Base-by-base conservation (phyloP, 2,797 vertebrate species). In the Sardinella longiceps region DNA sequence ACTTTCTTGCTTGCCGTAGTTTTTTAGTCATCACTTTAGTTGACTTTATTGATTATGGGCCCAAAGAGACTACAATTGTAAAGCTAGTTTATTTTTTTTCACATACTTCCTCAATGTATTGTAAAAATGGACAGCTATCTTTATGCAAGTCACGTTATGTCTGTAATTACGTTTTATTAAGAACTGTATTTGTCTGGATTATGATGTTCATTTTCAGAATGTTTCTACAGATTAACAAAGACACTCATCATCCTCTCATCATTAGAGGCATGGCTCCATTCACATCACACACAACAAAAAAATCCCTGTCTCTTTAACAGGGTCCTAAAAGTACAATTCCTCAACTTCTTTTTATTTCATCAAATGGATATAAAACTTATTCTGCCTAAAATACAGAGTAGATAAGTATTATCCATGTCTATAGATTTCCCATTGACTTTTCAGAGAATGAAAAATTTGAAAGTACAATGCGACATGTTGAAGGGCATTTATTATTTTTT, bases 391-490 rank as follows among this genome's bases (percentile, higher is more conserved):
- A 77, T 77, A 77, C 70, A 77, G 70, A 20, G 33, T 77, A 77
- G 70, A 77, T 77, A 77, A 77, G 70, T 77, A 77, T 77, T 77
- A 77, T 43, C 70, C 70, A 18, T 77, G 70, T 77, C 70, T 77
- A 77, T 77, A 77, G 70, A 77, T 39, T 77, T 43, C 20, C 70
- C 70, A 77, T 77, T 77, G 70, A 77, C 70, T 77, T 77, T 77
- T 77, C 70, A 77, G 37, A 77, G 70, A 77, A 77, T 77, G 70
- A 77, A 77, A 77, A 77, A 77, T 77, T 77, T 77, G 70, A 77
- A 77, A 77, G 70, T 77, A 77, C 70, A 77, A 77, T 77, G 70
- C 70, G 70, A 77, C 70, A 77, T 77, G 70, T 77, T 77, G 70
- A 77, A 77, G 70, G 70, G 70, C 70, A 77, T 77, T 39, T 77